A percentile compares a stretch with the other conserved stretches of the same genome.
These are phyloP conservation scores for Chelidonichthys spinosus DNA, from an alignment of 2,797 vertebrate species.

Conservation along the genomic window DNA sequence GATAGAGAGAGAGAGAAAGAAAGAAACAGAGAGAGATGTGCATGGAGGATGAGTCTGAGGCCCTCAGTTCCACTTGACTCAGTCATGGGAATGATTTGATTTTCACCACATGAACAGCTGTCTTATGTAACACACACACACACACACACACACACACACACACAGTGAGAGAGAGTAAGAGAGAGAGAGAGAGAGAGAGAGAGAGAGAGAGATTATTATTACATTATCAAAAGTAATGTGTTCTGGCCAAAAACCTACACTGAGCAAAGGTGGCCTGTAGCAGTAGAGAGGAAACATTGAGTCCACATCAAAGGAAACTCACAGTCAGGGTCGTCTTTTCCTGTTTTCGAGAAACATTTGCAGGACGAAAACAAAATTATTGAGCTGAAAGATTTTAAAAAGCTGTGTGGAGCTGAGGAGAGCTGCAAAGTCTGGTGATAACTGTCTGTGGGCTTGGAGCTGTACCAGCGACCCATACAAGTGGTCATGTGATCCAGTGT, in stretches of 20 bases:
- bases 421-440: background rate
- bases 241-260: constrained; percentile 50
- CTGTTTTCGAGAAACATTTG: background rate
- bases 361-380: background rate
- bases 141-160: constrained; percentile 27
- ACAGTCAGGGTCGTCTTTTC: background rate
- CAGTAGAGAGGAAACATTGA: constrained; percentile 34
- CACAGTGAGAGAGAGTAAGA: constrained; percentile 1
- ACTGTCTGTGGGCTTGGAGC: background rate
- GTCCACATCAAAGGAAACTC: constrained; percentile 13
- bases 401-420: background rate
- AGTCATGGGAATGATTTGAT: constrained; percentile 85
- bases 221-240: constrained; percentile 63
- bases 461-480: background rate
- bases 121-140: constrained; percentile 80
- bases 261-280: constrained; percentile 56
- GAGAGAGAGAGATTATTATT: too few species aligned
- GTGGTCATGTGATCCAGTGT: background rate
- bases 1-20: constrained; percentile 30
- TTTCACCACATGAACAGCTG: constrained; percentile 82
- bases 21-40: constrained; percentile 52
- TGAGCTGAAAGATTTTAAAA: background rate
- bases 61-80: constrained; percentile 73
- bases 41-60: constrained; percentile 70
- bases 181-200: too few species aligned